These are phyloP conservation scores for Caenorhabditis briggsae DNA, from an alignment of 1,140 invertebrate species.

Conservation along the genomic window DNA sequence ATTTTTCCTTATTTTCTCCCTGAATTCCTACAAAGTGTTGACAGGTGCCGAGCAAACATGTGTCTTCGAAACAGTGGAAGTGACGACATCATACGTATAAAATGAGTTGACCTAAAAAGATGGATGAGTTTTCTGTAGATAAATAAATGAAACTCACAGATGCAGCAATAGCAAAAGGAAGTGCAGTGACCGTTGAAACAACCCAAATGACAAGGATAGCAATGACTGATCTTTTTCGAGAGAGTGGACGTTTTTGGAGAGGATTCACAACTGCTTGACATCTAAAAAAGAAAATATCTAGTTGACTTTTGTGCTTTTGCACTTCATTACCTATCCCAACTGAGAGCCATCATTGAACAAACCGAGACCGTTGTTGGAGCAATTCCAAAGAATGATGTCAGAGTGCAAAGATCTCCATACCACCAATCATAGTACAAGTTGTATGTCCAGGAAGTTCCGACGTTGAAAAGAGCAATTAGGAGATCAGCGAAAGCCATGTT, in stretches of 20 bases:
- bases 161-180: slow-evolving; percentile 62
- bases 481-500: slow-evolving; percentile 81
- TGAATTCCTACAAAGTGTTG: slow-evolving; percentile 18
- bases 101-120: slow-evolving; percentile 43
- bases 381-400: slow-evolving; percentile 84
- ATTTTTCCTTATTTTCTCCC: too few relatives aligned
- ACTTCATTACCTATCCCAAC: slow-evolving; percentile 88
- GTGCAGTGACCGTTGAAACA: slow-evolving; percentile 59
- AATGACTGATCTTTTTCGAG: slow-evolving; percentile 84
- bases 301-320: not conserved
- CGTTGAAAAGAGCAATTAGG: slow-evolving; percentile 80
- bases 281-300: slow-evolving; percentile 80
- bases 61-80: slow-evolving; percentile 25
- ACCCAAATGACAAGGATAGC: slow-evolving; percentile 87
- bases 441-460: slow-evolving; percentile 70
- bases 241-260: slow-evolving; percentile 85
- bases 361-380: slow-evolving; percentile 89
- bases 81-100: slow-evolving; percentile 37
- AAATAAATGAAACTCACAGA: slow-evolving; percentile 13
- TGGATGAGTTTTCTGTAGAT: not conserved
- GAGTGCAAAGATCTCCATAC: slow-evolving; percentile 82
- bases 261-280: slow-evolving; percentile 91
- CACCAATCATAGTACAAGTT: slow-evolving; percentile 83
- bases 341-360: slow-evolving; percentile 93
- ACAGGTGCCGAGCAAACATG: slow-evolving; percentile 15